Evolutionary conservation across 2,113 vertebrate species (phyloP), one percentile per base, ranked within the genome.

Genomic region (Eurypyga helias): DNA sequence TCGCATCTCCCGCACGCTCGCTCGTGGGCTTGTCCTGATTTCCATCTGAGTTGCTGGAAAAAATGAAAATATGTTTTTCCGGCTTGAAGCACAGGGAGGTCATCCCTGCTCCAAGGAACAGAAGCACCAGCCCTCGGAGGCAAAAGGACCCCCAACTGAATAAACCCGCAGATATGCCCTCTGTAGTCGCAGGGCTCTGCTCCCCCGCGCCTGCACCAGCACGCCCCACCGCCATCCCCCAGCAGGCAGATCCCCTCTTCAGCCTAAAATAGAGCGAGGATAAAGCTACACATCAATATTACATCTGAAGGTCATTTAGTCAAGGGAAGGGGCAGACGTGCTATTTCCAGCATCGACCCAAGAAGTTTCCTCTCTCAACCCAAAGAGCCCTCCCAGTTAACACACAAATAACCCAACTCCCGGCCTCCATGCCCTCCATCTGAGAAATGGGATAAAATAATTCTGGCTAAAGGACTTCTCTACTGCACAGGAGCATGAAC

Each of bases 261-360:
- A 49, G 67, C 10, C 67, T 45, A 55, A 78, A 90, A 15, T 1
- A 90, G 83, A 91, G 55, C 0, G 0, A 87, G 80, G 75, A 67
- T 60, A 93, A 75, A 93, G 89, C 67, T 5, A 13, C 64, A 36
- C 90, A 78, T 83, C 95, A 89, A 11, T 83, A 83, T 67, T 14
- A 64, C 64, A 88, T 38, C 46, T 81, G 88, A 96, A 95, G 96
- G 96, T 95, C 90, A 31, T 28, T 75, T 18, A 81, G 80, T 19
- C 64, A 64, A 84, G 76, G 76, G 64, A 96, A 94, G 96, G 92
- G 79, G 69, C 86, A 89, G 90, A 25, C 4, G 0, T 51, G 79
- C 76, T 93, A 67, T 83, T 95, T 57, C 85, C 87, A 91, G 87
- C 84, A 57, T 28, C 2, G 7, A 24, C 12, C 84, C 87, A 79